Evolutionary conservation across 2,797 vertebrate species (phyloP), one percentile per base, ranked within the genome.

Genomic region (Mallotus villosus): DNA sequence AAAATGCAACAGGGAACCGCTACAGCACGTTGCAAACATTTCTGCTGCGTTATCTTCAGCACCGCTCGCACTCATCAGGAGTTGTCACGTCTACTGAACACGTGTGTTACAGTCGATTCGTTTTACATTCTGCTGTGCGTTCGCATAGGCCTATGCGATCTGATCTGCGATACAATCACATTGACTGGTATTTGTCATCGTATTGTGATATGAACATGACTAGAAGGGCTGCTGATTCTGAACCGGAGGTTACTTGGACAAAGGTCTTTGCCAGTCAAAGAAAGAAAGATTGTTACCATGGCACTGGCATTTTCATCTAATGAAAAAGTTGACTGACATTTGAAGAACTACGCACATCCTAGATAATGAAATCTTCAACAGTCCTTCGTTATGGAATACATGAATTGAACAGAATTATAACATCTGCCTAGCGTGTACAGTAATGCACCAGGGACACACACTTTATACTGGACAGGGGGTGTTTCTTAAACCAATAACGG

Each of bases 401-500:
- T 11, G 6, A 32, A 32, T 32, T 32, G 32, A 32, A 32, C 32
- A 6, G 37, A 9, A 41, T 12, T 41, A 41, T 41, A 41, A 41
- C 9, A 41, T 11, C 37, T 41, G 37, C 37, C 37, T 41, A 11
- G 2, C 12, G 6, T 41, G 37, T 41, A 41, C 37, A 11, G 37
- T 41, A 1, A 41, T 41, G 11, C 37, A 11, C 37, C 32, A 7
- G 32, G 32, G 32, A 34, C 4, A 34, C 7, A 34, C 7, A 34
- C 32, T 34, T 5, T 34, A 34, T 7, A 34, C 32, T 34, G 32
- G 5, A 5, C 32, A 5, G 19, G 60, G 14, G 25, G 19, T 27
- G 19, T 62, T 27, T 63, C 61, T 63, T 27, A 7, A 19, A 32
- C 62, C 62, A 63, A 63, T 63, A 32, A 63, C 62, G 37, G 29